Conservation (phyloP, 2,888 invertebrate genomes). For the Oithona nana region DNA sequence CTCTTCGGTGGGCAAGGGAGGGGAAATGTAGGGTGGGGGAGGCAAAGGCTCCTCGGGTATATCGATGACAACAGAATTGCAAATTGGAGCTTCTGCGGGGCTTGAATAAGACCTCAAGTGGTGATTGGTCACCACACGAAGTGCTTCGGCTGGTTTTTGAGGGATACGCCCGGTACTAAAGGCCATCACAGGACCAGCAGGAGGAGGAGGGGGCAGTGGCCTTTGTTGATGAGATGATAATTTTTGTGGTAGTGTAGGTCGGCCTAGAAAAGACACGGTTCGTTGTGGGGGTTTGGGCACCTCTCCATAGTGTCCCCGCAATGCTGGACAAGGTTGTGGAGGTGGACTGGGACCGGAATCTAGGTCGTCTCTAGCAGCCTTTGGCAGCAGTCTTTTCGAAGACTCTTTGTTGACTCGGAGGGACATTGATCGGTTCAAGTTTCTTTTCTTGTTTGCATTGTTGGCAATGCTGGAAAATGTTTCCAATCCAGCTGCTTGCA, state of each 20-base stretch:
- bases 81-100: not conserved
- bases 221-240: not conserved
- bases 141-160: not conserved
- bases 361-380: not conserved
- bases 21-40: constrained; percentile 12
- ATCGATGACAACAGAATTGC: not conserved
- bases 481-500: constrained; percentile 7
- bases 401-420: not conserved
- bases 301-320: not conserved
- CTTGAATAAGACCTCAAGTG: not conserved
- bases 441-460: not conserved
- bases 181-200: not conserved
- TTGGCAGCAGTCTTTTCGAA: not conserved
- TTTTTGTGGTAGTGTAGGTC: not conserved
- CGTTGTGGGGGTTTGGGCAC: constrained; percentile 9
- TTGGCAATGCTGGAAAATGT: not conserved
- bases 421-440: not conserved
- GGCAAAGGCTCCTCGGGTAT: not conserved
- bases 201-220: not conserved
- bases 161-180: not conserved
- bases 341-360: not conserved
- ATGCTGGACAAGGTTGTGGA: not conserved
- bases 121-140: not conserved
- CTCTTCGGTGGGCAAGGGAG: not conserved
- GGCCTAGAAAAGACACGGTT: constrained; percentile 5